These are phyloP conservation scores for Octopus sinensis DNA, from an alignment of 1,140 invertebrate genomes.

Conservation along the genomic window DNA sequence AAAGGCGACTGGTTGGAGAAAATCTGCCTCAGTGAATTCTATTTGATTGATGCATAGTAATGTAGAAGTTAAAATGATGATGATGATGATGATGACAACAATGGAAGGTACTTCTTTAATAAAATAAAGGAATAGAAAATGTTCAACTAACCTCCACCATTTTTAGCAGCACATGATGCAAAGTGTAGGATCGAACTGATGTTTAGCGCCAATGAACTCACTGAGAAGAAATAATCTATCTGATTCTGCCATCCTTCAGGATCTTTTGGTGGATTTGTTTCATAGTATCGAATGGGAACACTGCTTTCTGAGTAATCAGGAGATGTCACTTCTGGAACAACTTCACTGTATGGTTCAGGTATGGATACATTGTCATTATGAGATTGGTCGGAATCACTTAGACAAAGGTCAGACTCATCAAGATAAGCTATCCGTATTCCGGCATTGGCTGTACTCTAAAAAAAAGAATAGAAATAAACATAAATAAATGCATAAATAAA, in stretches of 20 bases:
- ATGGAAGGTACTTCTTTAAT: neutral
- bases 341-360: neutral
- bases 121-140: neutral
- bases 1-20: too few species aligned
- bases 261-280: neutral
- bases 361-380: neutral
- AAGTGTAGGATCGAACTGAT: neutral
- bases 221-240: neutral
- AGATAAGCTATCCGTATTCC: slow-evolving; percentile 7
- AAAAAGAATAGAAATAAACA: neutral
- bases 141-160: neutral
- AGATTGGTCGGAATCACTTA: slow-evolving; percentile 3
- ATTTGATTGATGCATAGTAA: too few species aligned
- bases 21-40: too few species aligned
- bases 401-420: neutral
- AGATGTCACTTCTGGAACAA: neutral
- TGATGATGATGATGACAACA: neutral
- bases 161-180: neutral
- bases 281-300: neutral
- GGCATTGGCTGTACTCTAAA: slow-evolving; percentile 1
- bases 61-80: neutral
- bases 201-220: neutral
- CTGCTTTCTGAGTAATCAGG: neutral
- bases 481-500: too few species aligned
- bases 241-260: neutral